phyloP scores from a whole-genome alignment of 1,140 invertebrate genomes.

The Teleopsis dalmanni region DNA sequence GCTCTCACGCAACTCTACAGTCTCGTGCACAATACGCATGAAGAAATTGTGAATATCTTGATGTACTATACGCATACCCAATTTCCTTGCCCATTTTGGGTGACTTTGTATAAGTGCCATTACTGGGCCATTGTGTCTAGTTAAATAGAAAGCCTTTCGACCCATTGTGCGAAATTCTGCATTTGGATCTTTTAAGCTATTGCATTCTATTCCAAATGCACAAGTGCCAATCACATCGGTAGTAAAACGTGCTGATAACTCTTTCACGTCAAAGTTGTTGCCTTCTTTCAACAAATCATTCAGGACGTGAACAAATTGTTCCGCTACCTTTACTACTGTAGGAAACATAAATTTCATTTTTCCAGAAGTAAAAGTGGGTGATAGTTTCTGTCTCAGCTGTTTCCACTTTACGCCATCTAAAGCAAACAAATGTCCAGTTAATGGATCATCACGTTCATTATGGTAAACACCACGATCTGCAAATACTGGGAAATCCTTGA shows the following conservation, averaged over 20 bases:
- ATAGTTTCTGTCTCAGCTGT: slow-evolving; percentile 47
- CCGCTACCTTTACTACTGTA: slow-evolving; percentile 30
- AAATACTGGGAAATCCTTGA: slow-evolving; percentile 37
- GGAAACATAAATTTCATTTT: slow-evolving; percentile 53
- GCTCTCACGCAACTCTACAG: slow-evolving; percentile 40
- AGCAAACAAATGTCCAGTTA: slow-evolving; percentile 48
- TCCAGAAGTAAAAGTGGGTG: slow-evolving; percentile 52
- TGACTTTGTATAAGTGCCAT: slow-evolving; percentile 24
- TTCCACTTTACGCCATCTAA: slow-evolving; percentile 49
- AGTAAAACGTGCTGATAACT: slow-evolving; percentile 52
- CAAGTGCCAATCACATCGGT: slow-evolving; percentile 53
- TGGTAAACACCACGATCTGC: slow-evolving; percentile 45
- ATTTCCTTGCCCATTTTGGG: slow-evolving; percentile 15
- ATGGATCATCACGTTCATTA: slow-evolving; percentile 48
- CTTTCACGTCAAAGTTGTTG: slow-evolving; percentile 47
- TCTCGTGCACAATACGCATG: slow-evolving; percentile 32
- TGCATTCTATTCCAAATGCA: slow-evolving; percentile 48
- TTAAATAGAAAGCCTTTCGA: slow-evolving; percentile 17
- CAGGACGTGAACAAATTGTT: slow-evolving; percentile 29
- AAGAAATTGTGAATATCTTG: slow-evolving; percentile 43
- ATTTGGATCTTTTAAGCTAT: slow-evolving; percentile 44
- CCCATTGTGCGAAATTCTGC: slow-evolving; percentile 45
- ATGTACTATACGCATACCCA: slow-evolving; percentile 24
- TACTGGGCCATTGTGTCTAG: slow-evolving; percentile 16
- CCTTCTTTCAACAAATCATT: slow-evolving; percentile 7